phyloP scores from a whole-genome alignment of 2,797 vertebrate species.

The Galago senegalensis region DNA sequence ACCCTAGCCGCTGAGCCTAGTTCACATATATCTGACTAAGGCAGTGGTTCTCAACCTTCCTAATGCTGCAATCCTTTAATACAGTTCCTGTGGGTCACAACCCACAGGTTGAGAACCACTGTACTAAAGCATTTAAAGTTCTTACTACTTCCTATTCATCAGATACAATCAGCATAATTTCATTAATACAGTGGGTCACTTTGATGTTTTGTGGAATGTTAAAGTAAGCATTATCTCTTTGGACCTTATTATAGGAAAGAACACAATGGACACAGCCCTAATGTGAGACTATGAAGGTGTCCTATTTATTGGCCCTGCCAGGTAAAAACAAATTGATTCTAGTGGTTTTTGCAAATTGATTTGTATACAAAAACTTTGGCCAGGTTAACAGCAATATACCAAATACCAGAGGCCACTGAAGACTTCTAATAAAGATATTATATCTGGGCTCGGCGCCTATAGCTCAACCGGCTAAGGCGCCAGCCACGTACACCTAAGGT shows the following conservation, averaged over 20 bases:
- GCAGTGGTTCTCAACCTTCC: too few relatives aligned
- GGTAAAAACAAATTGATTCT: neutral
- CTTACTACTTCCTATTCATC: neutral
- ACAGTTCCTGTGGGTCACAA: too few relatives aligned
- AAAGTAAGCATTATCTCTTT: neutral
- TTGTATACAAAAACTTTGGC: neutral
- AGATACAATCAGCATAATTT: neutral
- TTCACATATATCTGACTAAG: too few relatives aligned
- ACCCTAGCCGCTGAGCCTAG: too few relatives aligned
- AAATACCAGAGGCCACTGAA: neutral
- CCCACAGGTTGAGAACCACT: too few relatives aligned
- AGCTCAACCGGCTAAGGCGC: too few relatives aligned
- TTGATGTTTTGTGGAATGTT: neutral
- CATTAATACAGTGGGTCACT: neutral
- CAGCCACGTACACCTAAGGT: too few relatives aligned
- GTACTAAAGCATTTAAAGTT: neutral
- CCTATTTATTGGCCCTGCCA: neutral
- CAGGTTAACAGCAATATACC: constrained; percentile 9
- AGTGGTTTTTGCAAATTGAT: neutral
- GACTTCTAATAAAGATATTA: neutral
- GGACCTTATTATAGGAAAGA: neutral
- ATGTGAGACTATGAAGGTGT: neutral
- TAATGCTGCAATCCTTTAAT: too few relatives aligned
- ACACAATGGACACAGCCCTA: neutral
- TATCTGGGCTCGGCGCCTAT: too few relatives aligned